Base-by-base conservation (phyloP, 2,797 vertebrate species). In the Semaprochilodus insignis region DNA sequence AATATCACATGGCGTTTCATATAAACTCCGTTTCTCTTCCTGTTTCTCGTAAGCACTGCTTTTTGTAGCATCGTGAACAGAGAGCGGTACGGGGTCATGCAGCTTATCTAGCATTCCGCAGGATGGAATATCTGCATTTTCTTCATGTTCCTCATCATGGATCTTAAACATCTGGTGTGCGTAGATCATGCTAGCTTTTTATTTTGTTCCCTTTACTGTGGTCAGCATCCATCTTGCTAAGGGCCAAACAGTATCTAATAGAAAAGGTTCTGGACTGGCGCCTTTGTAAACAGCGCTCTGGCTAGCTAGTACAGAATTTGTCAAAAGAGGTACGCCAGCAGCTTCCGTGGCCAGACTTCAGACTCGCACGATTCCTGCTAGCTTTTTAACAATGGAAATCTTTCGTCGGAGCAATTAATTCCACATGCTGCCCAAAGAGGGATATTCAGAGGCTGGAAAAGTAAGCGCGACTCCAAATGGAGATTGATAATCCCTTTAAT, bases 251-350 rank as follows among this genome's bases (percentile, higher is more conserved):
- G n/a, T 48, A 60, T 60, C 55, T 52, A 51, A 75, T 72, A 77
- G 75, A 69, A 25, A 60, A 51, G 15, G 40, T n/a, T 75, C 78
- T 76, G 83, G 83, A 62, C 0, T 51, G 13, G 3, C 63, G 78
- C 79, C 79, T 69, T 16, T 31, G 72, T 73, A 80, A 81, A 87
- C 78, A 79, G 48, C 63, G 15, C 63, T 51, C 71, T 84, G 67
- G 65, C 40, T 36, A 31, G 6, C 62, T 62, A 19, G 69, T 17
- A 70, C n/a, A 1, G 13, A 23, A 67, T 74, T 51, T 72, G 51
- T 76, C 63, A 21, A 63, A 48, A 52, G 31, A 70, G 63, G 66
- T 34, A 72, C n/a, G 23, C 44, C 3, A 78, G 27, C 82, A 85
- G 82, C 80, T 74, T 78, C 52, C 63, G 27, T 52, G 57, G 51